Percentiles rank a stretch among this genome's conserved stretches.
These are phyloP conservation scores for Semicossyphus pulcher DNA, from an alignment of 2,113 vertebrate species.

Conservation along the genomic window DNA sequence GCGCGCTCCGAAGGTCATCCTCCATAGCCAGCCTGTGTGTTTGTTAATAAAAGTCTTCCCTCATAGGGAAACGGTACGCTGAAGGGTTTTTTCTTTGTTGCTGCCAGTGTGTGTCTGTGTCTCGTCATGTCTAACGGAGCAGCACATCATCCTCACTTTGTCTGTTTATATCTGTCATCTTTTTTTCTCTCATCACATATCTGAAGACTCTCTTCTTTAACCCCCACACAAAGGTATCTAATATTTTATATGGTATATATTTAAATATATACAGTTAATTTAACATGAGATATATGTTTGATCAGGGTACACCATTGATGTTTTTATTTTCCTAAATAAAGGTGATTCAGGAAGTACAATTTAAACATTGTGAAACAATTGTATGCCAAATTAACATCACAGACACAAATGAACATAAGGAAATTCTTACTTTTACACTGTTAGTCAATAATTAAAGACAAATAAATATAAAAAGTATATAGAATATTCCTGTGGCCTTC, in stretches of 20 bases:
- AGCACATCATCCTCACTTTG: constrained; percentile 29
- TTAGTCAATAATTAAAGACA: background rate
- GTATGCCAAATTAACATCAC: background rate
- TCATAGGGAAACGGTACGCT: constrained; percentile 79
- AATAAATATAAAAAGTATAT: background rate
- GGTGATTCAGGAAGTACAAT: constrained; percentile 68
- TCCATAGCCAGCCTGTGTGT: constrained; percentile 75
- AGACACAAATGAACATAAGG: background rate
- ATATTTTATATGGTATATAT: constrained; percentile 59
- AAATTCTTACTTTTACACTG: background rate
- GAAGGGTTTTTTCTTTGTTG: constrained; percentile 56
- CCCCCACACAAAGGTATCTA: constrained; percentile 42
- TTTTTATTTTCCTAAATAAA: constrained; percentile 78
- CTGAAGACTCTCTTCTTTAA: constrained; percentile 4
- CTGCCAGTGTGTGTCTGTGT: constrained; percentile 37
- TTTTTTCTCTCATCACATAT: constrained; percentile 4
- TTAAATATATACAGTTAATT: constrained; percentile 68
- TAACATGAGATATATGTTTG: constrained; percentile 69
- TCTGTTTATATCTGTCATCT: constrained; percentile 53
- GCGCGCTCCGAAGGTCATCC: constrained; percentile 56
- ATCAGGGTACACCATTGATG: constrained; percentile 55
- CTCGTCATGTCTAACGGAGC: constrained; percentile 38
- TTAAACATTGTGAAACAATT: constrained; percentile 48
- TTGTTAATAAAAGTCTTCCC: constrained; percentile 81
- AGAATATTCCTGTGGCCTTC: background rate